Percentiles rank a stretch among this genome's conserved stretches.
Evolutionary conservation across 1,140 invertebrate genomes (phyloP).

Genomic region (Drosophila punjabiensis): DNA sequence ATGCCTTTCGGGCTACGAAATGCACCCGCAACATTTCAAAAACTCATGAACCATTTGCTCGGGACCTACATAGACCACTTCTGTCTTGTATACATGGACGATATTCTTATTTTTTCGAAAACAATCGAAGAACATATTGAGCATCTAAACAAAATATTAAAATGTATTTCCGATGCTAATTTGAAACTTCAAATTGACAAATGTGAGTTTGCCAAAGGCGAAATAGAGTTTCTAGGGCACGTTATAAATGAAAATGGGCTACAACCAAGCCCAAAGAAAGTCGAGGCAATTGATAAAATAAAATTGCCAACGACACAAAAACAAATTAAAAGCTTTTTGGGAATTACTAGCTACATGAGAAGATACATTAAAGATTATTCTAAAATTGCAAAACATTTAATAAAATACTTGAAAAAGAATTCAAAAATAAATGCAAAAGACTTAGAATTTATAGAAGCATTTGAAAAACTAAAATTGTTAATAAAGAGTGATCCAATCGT

Average conservation of each 20-base stretch:
- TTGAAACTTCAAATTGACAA: not conserved
- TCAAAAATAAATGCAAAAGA: not conserved
- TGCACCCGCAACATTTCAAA: not conserved
- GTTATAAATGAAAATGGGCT: not conserved
- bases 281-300: too few species aligned
- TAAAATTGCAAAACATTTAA: not conserved
- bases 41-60: too few species aligned
- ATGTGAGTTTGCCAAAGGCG: not conserved
- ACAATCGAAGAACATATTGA: slow-evolving; percentile 3
- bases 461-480: too few species aligned
- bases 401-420: not conserved
- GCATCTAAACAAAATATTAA: not conserved
- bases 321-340: not conserved
- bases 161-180: not conserved
- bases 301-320: not conserved
- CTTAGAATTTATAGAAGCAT: too few species aligned
- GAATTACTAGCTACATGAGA: too few species aligned
- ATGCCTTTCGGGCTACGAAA: not conserved
- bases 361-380: not conserved
- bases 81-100: not conserved
- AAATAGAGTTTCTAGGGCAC: not conserved
- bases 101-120: not conserved
- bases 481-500: too few species aligned
- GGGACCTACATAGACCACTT: too few species aligned
- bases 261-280: not conserved